phyloP scores from a whole-genome alignment of 2,888 invertebrate genomes.

The Ceriagrion tenellum region DNA sequence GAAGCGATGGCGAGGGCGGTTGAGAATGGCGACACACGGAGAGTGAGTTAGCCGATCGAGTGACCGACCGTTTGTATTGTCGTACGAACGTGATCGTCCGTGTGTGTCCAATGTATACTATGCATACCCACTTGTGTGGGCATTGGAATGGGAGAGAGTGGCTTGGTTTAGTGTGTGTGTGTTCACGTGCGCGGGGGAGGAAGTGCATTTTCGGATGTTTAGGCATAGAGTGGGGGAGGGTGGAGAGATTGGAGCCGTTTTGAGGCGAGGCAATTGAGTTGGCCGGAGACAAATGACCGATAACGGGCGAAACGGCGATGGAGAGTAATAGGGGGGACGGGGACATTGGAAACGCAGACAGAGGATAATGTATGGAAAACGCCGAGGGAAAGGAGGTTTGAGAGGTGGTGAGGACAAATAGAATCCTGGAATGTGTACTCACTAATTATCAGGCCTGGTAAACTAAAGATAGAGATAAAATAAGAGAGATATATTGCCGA shows the following conservation, averaged over 20 bases:
- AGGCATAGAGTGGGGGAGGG: neutral
- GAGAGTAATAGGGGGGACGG: neutral
- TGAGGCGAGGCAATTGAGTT: constrained; percentile 7
- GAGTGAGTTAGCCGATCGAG: neutral
- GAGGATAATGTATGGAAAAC: neutral
- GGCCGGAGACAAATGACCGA: constrained; percentile 27
- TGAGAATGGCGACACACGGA: neutral
- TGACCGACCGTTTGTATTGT: neutral
- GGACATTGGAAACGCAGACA: neutral
- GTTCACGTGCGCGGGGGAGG: neutral
- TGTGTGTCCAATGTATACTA: neutral
- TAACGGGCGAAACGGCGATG: neutral
- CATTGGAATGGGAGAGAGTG: neutral
- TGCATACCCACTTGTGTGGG: neutral
- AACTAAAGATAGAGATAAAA: too few relatives aligned
- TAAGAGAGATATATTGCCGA: too few relatives aligned
- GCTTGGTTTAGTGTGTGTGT: neutral
- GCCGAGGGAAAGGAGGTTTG: neutral
- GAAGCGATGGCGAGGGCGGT: neutral
- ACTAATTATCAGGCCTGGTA: too few relatives aligned
- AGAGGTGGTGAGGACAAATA: neutral
- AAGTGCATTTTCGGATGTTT: neutral
- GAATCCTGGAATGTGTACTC: neutral
- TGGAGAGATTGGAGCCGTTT: neutral
- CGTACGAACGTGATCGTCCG: neutral